Conservation (phyloP, 2,113 vertebrate genomes). For the Oxyura jamaicensis region DNA sequence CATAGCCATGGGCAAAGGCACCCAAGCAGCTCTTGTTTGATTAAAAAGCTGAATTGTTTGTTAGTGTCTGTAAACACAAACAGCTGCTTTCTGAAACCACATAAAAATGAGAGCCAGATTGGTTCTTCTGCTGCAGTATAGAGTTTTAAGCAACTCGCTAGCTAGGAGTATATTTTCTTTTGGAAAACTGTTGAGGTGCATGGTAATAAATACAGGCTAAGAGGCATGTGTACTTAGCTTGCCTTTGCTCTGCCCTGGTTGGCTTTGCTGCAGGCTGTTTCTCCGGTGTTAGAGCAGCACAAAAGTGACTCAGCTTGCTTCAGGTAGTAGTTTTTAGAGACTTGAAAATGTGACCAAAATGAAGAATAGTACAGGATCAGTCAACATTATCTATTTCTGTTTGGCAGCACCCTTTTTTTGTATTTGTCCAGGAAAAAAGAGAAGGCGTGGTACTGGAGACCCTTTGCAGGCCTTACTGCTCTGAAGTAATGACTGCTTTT, state of each 20-base stretch:
- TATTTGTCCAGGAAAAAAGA: not conserved
- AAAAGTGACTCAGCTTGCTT: not conserved
- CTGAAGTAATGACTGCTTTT: not conserved
- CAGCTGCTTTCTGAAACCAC: conserved; percentile 61
- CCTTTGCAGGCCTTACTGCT: not conserved
- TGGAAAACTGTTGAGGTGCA: not conserved
- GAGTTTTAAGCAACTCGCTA: not conserved
- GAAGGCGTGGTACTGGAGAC: not conserved
- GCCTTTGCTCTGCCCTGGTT: not conserved
- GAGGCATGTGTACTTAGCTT: not conserved
- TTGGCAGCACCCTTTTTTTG: not conserved
- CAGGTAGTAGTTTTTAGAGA: not conserved
- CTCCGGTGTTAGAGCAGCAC: not conserved
- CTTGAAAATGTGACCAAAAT: not conserved
- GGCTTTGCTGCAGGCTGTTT: not conserved
- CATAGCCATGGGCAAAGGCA: conserved; percentile 60
- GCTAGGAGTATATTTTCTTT: conserved; percentile 10
- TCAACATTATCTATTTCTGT: rapidly evolving
- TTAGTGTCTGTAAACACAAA: conserved; percentile 57
- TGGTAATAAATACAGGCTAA: not conserved
- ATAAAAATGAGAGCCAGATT: conserved; percentile 30
- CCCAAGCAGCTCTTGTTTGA: conserved; percentile 54
- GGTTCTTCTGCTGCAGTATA: not conserved
- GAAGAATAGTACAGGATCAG: not conserved
- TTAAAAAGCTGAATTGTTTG: conserved; percentile 63